Evolutionary conservation across 2,113 vertebrate genomes (phyloP).

Genomic region (Callocephalon fimbriatum): DNA sequence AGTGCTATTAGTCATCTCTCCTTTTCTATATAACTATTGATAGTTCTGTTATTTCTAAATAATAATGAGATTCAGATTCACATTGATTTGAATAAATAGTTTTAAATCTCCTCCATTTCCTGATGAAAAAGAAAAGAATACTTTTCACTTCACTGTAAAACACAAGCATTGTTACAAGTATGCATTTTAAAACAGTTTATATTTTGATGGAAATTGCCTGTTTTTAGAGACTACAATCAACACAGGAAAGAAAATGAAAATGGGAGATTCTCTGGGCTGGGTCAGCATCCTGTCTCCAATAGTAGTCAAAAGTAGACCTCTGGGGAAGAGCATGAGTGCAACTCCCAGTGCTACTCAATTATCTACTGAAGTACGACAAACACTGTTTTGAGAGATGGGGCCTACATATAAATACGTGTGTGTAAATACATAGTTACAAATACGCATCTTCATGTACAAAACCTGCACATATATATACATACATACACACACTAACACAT

Average conservation of each 20-base stretch:
- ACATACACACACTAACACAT: background rate
- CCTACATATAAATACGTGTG: background rate
- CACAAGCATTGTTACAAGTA: background rate
- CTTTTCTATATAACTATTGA: background rate
- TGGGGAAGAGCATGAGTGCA: background rate
- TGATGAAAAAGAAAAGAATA: background rate
- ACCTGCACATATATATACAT: fast-evolving
- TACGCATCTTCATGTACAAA: background rate
- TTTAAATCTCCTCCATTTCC: background rate
- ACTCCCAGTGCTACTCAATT: background rate
- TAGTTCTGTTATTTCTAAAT: background rate
- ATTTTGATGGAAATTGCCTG: background rate
- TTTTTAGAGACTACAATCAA: background rate
- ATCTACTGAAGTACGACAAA: background rate
- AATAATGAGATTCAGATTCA: background rate
- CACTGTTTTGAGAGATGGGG: background rate
- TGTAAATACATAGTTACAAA: background rate
- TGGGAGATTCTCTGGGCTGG: background rate
- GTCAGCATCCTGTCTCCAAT: background rate
- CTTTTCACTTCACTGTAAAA: background rate
- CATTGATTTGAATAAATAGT: background rate
- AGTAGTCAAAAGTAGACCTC: background rate
- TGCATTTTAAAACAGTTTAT: background rate
- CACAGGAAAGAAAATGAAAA: background rate
- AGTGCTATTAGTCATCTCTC: background rate